Conservation (phyloP, 2,888 invertebrate species). For the Scelioninae gen. 2 region DNA sequence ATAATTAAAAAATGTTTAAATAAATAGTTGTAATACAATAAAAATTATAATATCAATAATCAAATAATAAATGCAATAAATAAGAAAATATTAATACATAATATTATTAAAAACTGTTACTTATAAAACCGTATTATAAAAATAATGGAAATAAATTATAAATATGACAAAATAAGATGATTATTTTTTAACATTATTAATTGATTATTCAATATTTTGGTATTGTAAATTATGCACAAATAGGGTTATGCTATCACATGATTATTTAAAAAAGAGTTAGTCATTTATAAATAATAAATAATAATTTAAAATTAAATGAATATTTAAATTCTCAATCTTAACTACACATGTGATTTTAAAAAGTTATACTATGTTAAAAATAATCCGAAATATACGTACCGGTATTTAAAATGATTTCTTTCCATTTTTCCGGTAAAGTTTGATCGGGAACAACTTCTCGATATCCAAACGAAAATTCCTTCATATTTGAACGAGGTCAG, state of each 20-base stretch:
- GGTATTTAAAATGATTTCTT: constrained; percentile 87
- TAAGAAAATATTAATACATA: too few relatives aligned
- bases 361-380: too few relatives aligned
- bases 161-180: constrained; percentile 11
- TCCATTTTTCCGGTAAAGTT: constrained; percentile 86
- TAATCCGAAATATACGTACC: constrained; percentile 78
- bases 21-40: too few relatives aligned
- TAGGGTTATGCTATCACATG: constrained; percentile 40
- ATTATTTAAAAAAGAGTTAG: constrained; percentile 30
- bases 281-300: constrained; percentile 1
- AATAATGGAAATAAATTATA: constrained; percentile 9
- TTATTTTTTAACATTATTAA: background rate
- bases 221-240: background rate
- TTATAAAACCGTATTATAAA: too few relatives aligned
- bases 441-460: constrained; percentile 89
- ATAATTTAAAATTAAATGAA: background rate
- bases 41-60: too few relatives aligned
- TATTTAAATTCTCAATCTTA: too few relatives aligned
- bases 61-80: too few relatives aligned
- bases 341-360: too few relatives aligned
- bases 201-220: constrained; percentile 2
- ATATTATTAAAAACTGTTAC: too few relatives aligned
- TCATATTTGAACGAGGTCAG: constrained; percentile 24
- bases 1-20: too few relatives aligned
- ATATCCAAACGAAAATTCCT: constrained; percentile 77